Conservation (phyloP, 1,140 invertebrate species). For the Nautilus pompilius region DNA sequence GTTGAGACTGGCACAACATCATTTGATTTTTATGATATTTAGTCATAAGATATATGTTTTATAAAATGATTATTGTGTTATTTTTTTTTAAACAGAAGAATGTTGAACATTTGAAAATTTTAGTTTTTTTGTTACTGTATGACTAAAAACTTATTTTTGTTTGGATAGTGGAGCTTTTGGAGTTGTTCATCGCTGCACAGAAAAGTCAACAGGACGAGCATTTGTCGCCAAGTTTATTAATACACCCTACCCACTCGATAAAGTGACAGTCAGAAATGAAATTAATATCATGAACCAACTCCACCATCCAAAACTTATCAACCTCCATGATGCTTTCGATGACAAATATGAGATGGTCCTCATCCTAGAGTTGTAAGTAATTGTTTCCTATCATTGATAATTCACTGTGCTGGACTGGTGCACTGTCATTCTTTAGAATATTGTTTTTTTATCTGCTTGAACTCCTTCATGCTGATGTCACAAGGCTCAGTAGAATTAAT, state of each 20-base stretch:
- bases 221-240: conserved; percentile 99
- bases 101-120: background rate
- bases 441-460: no score
- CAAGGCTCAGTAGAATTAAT: no score
- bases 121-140: background rate
- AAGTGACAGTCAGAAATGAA: conserved; percentile 94
- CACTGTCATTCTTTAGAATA: no score
- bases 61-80: background rate
- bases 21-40: background rate
- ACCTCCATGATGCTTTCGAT: conserved; percentile 97
- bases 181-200: conserved; percentile 95
- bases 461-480: no score
- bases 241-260: conserved; percentile 91
- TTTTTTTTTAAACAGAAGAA: background rate
- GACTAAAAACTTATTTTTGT: conserved; percentile 7
- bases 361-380: conserved; percentile 95
- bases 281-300: conserved; percentile 99
- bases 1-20: no score
- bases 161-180: conserved; percentile 84
- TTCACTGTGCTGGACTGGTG: no score
- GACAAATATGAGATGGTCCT: conserved; percentile 99
- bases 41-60: background rate
- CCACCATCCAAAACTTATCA: conserved; percentile 95
- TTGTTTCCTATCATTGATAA: no score
- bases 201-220: conserved; percentile 91